phyloP scores from a whole-genome alignment of 2,797 vertebrate genomes.

The Phrynocephalus guinanensis region DNA sequence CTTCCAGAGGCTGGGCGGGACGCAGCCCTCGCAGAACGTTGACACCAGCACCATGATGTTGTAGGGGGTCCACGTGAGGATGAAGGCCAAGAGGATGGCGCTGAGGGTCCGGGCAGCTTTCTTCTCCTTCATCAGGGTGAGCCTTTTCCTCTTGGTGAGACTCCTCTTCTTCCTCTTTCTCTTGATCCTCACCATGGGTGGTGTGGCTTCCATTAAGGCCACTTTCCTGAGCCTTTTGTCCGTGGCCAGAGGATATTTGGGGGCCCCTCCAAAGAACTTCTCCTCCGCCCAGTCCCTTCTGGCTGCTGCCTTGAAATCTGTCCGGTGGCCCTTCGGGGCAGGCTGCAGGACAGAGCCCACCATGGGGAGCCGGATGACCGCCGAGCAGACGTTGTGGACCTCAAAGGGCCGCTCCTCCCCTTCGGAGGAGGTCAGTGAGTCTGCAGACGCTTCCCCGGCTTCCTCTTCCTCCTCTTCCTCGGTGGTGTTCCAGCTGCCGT shows the following conservation, averaged over 20 bases:
- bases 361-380: slow-evolving; percentile 74
- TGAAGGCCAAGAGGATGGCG: slow-evolving; percentile 84
- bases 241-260: background rate
- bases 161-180: slow-evolving; percentile 48
- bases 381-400: slow-evolving; percentile 44
- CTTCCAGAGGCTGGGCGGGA: slow-evolving; percentile 82
- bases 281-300: slow-evolving; percentile 18
- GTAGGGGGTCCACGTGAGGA: slow-evolving; percentile 85
- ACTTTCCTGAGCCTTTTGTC: slow-evolving; percentile 58
- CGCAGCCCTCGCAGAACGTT: slow-evolving; percentile 78
- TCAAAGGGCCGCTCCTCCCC: slow-evolving; percentile 76
- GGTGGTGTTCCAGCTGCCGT: slow-evolving; percentile 75
- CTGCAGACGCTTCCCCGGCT: slow-evolving; percentile 72
- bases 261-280: slow-evolving; percentile 18
- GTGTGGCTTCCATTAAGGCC: slow-evolving; percentile 60
- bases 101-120: slow-evolving; percentile 84
- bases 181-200: slow-evolving; percentile 17
- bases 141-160: slow-evolving; percentile 74
- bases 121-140: slow-evolving; percentile 81
- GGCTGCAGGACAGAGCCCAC: slow-evolving; percentile 64
- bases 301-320: slow-evolving; percentile 30
- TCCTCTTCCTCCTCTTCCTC: slow-evolving; percentile 67
- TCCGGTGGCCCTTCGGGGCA: slow-evolving; percentile 23
- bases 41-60: slow-evolving; percentile 88
- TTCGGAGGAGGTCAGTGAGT: slow-evolving; percentile 76